Evolutionary conservation across 2,888 invertebrate genomes (phyloP).

Genomic region (Mythimna vitellina): DNA sequence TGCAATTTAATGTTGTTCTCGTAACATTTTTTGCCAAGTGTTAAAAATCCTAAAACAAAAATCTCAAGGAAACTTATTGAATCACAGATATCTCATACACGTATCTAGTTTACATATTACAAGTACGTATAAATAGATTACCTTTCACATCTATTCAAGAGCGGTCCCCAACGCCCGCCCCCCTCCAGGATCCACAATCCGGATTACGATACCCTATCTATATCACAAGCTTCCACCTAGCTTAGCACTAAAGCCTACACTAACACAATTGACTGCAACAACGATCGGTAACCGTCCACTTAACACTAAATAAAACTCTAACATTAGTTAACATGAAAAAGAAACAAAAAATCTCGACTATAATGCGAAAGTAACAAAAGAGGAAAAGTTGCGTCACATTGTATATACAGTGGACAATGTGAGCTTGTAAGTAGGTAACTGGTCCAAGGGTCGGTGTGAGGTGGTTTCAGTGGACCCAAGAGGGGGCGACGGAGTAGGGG

Average conservation of each 20-base stretch:
- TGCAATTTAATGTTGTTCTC: constrained; percentile 10
- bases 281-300: constrained; percentile 86
- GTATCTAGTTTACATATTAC: neutral
- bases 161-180: constrained; percentile 69
- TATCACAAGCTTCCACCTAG: constrained; percentile 90
- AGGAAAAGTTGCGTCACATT: constrained; percentile 69
- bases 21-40: constrained; percentile 13
- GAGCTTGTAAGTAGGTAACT: constrained; percentile 73
- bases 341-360: constrained; percentile 84
- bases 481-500: constrained; percentile 89
- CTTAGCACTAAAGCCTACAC: constrained; percentile 87
- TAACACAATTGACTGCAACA: constrained; percentile 88
- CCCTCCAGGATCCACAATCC: constrained; percentile 78
- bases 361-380: constrained; percentile 77
- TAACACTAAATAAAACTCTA: constrained; percentile 88
- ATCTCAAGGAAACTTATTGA: constrained; percentile 31
- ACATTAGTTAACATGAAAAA: constrained; percentile 88
- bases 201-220: constrained; percentile 81
- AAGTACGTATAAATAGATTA: constrained; percentile 44
- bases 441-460: constrained; percentile 61
- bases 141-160: constrained; percentile 64
- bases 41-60: constrained; percentile 8
- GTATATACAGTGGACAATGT: constrained; percentile 62
- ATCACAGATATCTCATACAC: neutral
- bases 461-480: constrained; percentile 91